Base-by-base conservation (phyloP, 2,113 vertebrate genomes). In the Nycticorax nycticorax region DNA sequence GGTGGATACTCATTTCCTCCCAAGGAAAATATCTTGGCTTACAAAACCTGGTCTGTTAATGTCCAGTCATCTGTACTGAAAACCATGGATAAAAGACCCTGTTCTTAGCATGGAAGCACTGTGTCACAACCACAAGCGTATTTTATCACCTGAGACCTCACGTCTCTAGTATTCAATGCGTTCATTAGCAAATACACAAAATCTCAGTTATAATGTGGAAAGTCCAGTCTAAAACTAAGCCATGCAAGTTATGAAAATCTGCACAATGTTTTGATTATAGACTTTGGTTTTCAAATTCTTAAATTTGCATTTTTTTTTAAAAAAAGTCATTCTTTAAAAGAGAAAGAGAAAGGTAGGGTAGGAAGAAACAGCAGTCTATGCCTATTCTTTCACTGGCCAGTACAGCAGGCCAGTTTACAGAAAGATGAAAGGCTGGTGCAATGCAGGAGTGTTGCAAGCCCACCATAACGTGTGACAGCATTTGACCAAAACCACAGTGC, bases 21-120 rank as follows among this genome's bases (percentile, higher is more conserved):
- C 72, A 81, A 85, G 79, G 53, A 96, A 92, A 92, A 76, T 91
- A 90, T 43, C 83, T 92, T 33, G 28, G 76, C 76, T 93, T 92
- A 33, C 59, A 79, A 89, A 94, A 89, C 77, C 14, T 33, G 26
- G 18, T 17, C 53, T 89, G 32, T 85, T 96, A 85, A 85, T 32
- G 47, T 80, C 59, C 52, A 82, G 67, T 64, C 9, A n/a, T 39
- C 74, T 92, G 73, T 39, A 85, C 5, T 60, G 57, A 93, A 93
- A 90, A 89, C 4, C 9, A 79, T 26, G 22, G n/a, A 95, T 67
- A 94, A 93, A 96, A 87, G 80, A 73, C 17, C 26, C 81, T 59
- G 59, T 47, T 93, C 71, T 92, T 90, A 59, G 57, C 69, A 67
- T 56, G 33, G 73, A 3, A 95, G 26, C 24, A 16, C 8, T 66